Conservation (phyloP, 1,140 invertebrate genomes). For the Bilobella aurantiaca region DNA sequence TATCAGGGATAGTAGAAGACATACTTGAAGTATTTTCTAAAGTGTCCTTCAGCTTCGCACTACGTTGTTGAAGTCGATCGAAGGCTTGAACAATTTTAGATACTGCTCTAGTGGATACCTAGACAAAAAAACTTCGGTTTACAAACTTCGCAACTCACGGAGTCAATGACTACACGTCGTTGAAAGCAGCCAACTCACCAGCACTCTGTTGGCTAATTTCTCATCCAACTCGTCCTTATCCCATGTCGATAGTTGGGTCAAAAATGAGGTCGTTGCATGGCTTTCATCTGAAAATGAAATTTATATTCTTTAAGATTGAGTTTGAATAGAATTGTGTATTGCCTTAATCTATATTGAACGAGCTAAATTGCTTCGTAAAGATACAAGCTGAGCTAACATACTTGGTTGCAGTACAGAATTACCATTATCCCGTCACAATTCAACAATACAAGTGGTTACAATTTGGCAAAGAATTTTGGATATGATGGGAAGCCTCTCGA, state of each 20-base stretch:
- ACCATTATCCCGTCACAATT: no score
- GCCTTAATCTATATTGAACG: no score
- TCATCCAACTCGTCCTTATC: conserved; percentile 95
- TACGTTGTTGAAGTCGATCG: conserved; percentile 82
- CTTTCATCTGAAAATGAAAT: conserved; percentile 78
- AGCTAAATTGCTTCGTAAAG: no score
- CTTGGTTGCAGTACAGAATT: no score
- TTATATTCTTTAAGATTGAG: no score
- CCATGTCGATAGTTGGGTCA: conserved; percentile 94
- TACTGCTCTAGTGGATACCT: conserved; percentile 80
- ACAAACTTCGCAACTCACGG: background rate
- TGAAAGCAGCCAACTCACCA: conserved; percentile 37
- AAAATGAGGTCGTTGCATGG: conserved; percentile 90
- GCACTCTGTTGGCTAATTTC: conserved; percentile 84
- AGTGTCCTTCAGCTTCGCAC: conserved; percentile 79
- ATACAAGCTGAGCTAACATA: no score
- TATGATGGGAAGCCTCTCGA: no score
- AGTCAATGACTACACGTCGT: background rate
- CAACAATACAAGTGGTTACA: no score
- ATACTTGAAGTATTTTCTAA: conserved; percentile 69
- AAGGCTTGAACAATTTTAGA: conserved; percentile 93
- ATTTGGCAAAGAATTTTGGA: no score
- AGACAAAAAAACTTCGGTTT: conserved; percentile 18
- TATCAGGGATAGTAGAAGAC: conserved; percentile 33
- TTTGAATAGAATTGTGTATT: no score